Percentiles rank a stretch among this genome's conserved stretches.
phyloP scores from a whole-genome alignment of 2,888 invertebrate genomes.

The Lasius fuliginosus region DNA sequence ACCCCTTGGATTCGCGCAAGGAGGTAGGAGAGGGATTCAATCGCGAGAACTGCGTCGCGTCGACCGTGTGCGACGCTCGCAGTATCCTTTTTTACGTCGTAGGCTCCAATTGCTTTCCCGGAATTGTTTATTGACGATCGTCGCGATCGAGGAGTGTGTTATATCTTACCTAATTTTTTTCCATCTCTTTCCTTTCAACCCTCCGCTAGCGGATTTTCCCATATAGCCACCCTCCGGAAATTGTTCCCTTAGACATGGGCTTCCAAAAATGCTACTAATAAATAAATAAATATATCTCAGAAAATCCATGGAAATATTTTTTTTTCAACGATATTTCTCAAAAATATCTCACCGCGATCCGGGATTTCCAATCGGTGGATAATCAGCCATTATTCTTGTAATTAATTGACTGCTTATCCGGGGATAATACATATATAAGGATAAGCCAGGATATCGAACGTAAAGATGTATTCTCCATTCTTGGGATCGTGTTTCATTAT shows the following conservation, averaged over 20 bases:
- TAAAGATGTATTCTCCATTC: neutral
- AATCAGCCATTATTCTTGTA: neutral
- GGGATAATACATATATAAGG: neutral
- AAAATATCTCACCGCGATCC: neutral
- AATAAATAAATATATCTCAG: neutral
- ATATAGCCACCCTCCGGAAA: neutral
- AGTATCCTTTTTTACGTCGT: constrained; percentile 38
- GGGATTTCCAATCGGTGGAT: neutral
- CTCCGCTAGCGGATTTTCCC: neutral
- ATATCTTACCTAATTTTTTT: neutral
- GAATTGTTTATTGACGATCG: neutral
- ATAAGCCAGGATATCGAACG: neutral
- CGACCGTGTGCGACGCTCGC: constrained; percentile 13
- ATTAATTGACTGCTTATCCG: neutral
- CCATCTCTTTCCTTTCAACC: neutral
- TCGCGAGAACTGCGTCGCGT: constrained; percentile 37
- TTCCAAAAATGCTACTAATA: neutral
- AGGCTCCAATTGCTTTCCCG: neutral
- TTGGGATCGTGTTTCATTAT: neutral
- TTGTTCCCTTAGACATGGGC: neutral
- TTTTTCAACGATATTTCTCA: neutral
- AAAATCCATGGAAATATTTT: neutral
- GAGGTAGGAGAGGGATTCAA: constrained; percentile 68
- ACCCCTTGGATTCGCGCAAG: constrained; percentile 63
- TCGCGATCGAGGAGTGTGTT: neutral